Percentiles rank a stretch among this genome's conserved stretches.
phyloP scores from a whole-genome alignment of 2,888 invertebrate species.

The Phytoseiulus persimilis region DNA sequence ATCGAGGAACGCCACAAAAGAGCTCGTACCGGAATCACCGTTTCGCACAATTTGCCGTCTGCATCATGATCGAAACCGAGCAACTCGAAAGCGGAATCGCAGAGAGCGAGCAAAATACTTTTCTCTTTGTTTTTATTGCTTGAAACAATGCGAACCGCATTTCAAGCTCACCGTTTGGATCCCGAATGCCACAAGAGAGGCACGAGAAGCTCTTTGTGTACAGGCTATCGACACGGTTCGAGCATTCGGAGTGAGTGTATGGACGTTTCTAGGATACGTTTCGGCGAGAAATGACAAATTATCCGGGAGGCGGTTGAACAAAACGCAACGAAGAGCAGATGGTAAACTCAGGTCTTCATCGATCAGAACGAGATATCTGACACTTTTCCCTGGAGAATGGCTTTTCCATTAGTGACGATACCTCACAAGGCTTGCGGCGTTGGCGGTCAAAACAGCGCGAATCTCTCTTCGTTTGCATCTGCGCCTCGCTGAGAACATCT shows the following conservation, averaged over 20 bases:
- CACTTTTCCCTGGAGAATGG: neutral
- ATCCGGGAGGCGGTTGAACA: neutral
- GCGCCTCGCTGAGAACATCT: neutral
- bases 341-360: neutral
- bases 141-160: neutral
- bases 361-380: neutral
- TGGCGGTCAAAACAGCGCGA: neutral
- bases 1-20: neutral
- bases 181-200: no score
- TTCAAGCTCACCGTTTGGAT: no score
- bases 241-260: neutral
- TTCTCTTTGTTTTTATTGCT: neutral
- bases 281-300: slow-evolving; percentile 5
- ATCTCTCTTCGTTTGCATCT: neutral
- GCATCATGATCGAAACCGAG: neutral
- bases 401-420: neutral
- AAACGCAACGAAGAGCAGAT: neutral
- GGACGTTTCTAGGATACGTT: neutral
- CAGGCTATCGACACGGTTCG: neutral
- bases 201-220: neutral
- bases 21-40: neutral
- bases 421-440: neutral
- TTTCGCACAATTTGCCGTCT: neutral
- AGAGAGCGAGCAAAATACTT: neutral
- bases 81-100: neutral